Conservation (phyloP, 2,113 vertebrate genomes). For the Hymenochirus boettgeri region DNA sequence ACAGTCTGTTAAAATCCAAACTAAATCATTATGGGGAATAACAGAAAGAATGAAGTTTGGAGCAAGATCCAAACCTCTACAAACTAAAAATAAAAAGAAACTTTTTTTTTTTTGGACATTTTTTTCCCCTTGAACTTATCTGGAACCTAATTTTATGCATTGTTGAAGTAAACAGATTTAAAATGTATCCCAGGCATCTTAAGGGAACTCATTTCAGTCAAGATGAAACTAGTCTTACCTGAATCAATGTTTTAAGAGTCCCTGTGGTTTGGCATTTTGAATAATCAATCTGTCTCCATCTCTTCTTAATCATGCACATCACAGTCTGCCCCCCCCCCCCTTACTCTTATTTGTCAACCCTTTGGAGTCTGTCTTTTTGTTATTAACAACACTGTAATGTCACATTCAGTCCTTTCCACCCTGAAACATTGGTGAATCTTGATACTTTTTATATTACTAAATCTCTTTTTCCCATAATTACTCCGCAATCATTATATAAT, state of each 20-base stretch:
- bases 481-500: constrained; percentile 99
- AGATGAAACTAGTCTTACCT: constrained; percentile 77
- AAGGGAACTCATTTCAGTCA: constrained; percentile 65
- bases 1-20: neutral
- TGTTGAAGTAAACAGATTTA: constrained; percentile 60
- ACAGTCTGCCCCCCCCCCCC: constrained; percentile 52
- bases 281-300: constrained; percentile 84
- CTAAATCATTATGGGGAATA: neutral
- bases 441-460: constrained; percentile 88
- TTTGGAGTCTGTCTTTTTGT: constrained; percentile 66
- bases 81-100: neutral
- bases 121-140: constrained; percentile 12
- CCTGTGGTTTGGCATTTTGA: constrained; percentile 80
- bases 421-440: constrained; percentile 80
- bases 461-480: constrained; percentile 90
- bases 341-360: constrained; percentile 74
- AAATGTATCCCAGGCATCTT: constrained; percentile 61
- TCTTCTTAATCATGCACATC: constrained; percentile 72
- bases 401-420: constrained; percentile 67
- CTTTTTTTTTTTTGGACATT: neutral
- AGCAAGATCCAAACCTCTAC: neutral
- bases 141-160: constrained; percentile 22
- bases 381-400: constrained; percentile 69
- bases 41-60: neutral
- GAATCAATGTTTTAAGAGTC: constrained; percentile 78